phyloP scores from a whole-genome alignment of 2,113 vertebrate genomes.

The Leptosomus discolor region DNA sequence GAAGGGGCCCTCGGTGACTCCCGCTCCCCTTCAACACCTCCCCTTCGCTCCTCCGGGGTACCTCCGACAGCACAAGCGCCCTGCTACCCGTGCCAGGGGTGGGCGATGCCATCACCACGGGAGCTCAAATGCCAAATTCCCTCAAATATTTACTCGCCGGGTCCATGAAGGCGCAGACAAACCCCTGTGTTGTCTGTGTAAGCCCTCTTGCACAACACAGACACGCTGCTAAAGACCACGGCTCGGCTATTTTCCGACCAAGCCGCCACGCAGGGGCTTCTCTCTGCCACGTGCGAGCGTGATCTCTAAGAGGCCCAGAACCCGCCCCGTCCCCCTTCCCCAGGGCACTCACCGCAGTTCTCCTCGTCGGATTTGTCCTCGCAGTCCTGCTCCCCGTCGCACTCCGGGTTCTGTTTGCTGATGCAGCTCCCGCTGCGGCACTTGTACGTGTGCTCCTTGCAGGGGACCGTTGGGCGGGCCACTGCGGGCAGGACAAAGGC shows the following conservation, averaged over 20 bases:
- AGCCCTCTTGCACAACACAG: not conserved
- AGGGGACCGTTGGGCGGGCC: not conserved
- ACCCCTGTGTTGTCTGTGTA: fast-evolving
- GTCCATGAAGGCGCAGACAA: not conserved
- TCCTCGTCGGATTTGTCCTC: conserved; percentile 84
- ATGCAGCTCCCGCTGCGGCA: conserved; percentile 80
- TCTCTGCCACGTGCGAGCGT: fast-evolving
- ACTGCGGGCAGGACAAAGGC: not conserved
- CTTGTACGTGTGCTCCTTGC: conserved; percentile 77
- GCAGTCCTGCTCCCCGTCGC: conserved; percentile 82
- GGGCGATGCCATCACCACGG: not conserved
- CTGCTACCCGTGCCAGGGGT: fast-evolving
- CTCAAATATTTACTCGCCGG: not conserved
- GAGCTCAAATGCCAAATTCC: not conserved
- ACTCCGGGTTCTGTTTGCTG: conserved; percentile 85
- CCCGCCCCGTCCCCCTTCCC: fast-evolving
- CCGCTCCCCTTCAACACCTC: fast-evolving
- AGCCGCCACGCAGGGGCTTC: not conserved
- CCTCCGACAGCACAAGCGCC: not conserved
- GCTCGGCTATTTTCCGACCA: not conserved
- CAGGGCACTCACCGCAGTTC: conserved; percentile 77
- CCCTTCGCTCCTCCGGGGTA: too few relatives aligned
- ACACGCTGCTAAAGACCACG: fast-evolving
- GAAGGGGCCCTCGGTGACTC: not conserved
- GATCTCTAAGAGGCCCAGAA: not conserved